A percentile compares a stretch with the other conserved stretches of the same genome.
Evolutionary conservation across 2,888 invertebrate genomes (phyloP).

Genomic region (Leptopterna dolabrata): DNA sequence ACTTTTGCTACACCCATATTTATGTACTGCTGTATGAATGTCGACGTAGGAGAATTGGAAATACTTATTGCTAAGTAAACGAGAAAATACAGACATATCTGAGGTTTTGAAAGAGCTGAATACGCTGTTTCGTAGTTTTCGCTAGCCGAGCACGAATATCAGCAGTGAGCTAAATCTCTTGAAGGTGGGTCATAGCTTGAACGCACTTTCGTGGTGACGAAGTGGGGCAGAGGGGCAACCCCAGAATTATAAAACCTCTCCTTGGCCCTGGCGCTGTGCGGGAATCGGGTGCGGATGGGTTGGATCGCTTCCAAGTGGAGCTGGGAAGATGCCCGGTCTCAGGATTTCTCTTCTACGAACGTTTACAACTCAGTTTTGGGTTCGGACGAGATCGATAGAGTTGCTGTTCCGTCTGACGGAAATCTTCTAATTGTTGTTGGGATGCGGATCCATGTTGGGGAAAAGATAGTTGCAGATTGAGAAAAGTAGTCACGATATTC

Average conservation of each 20-base stretch:
- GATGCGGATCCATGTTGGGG: too few species aligned
- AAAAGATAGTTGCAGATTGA: too few species aligned
- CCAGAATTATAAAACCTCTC: neutral
- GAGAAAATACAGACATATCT: too few species aligned
- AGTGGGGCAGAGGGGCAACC: neutral
- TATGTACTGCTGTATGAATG: too few species aligned
- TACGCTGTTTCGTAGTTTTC: neutral
- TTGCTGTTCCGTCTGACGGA: too few species aligned
- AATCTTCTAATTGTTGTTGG: too few species aligned
- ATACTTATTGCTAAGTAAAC: too few species aligned
- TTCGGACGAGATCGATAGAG: too few species aligned
- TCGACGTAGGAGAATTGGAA: too few species aligned
- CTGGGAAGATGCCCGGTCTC: neutral
- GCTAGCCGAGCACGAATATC: neutral
- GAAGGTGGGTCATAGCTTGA: neutral
- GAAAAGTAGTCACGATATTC: too few species aligned
- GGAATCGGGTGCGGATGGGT: neutral
- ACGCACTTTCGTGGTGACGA: neutral
- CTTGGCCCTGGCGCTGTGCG: neutral
- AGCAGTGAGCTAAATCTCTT: neutral
- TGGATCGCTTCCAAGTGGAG: neutral
- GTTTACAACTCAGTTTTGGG: neutral
- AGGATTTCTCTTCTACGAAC: neutral
- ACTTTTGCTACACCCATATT: too few species aligned
- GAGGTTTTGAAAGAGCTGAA: neutral